A percentile compares a stretch with the other conserved stretches of the same genome.
Conservation (phyloP, 2,797 vertebrate species). For the Trachops cirrhosus region DNA sequence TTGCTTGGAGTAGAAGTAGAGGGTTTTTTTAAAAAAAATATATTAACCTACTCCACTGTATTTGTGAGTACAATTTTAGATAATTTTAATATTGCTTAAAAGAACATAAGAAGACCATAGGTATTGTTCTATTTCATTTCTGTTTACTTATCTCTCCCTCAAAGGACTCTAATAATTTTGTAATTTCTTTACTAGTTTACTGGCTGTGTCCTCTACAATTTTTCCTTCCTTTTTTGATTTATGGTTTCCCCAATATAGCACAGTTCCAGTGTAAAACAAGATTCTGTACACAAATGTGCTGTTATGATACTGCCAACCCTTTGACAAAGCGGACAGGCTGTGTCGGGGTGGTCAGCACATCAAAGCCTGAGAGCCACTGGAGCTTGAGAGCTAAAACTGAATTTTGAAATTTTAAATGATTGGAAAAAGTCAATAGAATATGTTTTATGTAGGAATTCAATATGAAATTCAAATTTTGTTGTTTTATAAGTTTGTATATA, state of each 20-base stretch:
- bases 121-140: background rate
- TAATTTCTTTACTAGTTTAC: background rate
- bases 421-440: background rate
- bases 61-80: background rate
- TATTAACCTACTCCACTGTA: background rate
- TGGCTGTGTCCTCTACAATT: background rate
- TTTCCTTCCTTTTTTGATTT: background rate
- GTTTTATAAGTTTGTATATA: background rate
- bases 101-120: background rate
- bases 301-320: background rate
- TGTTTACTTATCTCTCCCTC: background rate
- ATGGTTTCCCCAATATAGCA: background rate
- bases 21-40: background rate
- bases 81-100: background rate
- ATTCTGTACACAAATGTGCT: background rate
- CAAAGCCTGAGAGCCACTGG: background rate
- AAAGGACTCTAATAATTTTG: background rate
- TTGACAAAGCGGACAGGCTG: background rate
- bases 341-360: background rate
- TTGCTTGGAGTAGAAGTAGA: background rate
- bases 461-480: background rate
- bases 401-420: background rate
- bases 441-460: background rate
- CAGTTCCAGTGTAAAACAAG: background rate
- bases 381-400: background rate